Percentiles rank a stretch among this genome's conserved stretches.
Conservation (phyloP, 2,888 invertebrate genomes). For the Aphidius colemani region DNA sequence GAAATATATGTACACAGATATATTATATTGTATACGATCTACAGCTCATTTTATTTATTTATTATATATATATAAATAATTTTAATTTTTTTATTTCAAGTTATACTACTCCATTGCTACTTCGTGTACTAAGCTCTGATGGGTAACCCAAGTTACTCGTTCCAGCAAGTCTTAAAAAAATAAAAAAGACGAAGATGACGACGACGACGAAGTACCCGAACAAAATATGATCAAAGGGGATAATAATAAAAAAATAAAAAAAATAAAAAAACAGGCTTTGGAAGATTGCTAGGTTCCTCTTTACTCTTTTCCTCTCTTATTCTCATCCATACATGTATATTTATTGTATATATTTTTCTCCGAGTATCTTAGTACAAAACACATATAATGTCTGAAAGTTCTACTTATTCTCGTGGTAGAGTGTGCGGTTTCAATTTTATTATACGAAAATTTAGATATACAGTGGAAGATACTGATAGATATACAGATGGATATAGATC, state of each 20-base stretch:
- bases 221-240: constrained; percentile 15
- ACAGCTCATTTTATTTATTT: constrained; percentile 16
- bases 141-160: not conserved
- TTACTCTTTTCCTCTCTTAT: too few species aligned
- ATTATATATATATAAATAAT: not conserved
- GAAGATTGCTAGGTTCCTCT: constrained; percentile 42
- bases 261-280: constrained; percentile 21
- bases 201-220: constrained; percentile 9
- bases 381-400: too few species aligned
- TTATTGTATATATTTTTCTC: too few species aligned
- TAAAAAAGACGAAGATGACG: not conserved
- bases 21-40: constrained; percentile 6
- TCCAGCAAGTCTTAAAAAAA: not conserved
- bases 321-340: too few species aligned
- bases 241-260: constrained; percentile 11
- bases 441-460: constrained; percentile 30
- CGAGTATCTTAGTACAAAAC: too few species aligned
- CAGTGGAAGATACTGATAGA: constrained; percentile 9
- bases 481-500: constrained; percentile 1
- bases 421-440: constrained; percentile 30
- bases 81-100: constrained; percentile 16
- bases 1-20: constrained; percentile 11
- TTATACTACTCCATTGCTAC: not conserved
- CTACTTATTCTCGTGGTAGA: too few species aligned
- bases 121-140: not conserved